Conservation (phyloP, 2,888 invertebrate species). For the Adineta ricciae region DNA sequence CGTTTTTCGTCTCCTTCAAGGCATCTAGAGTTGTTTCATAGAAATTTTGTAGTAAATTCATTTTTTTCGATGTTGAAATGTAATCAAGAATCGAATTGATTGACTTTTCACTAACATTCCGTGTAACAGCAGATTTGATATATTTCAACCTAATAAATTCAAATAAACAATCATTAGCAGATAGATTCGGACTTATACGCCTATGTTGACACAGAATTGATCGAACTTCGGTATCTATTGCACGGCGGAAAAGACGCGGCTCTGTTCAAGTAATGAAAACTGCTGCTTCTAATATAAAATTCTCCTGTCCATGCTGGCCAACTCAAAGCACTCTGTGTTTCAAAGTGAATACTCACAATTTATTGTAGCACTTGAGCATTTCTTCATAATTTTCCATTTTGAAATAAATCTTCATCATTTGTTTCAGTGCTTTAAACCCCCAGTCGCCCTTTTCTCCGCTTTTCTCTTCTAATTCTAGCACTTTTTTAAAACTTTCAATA, state of each 20-base stretch:
- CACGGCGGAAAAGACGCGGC: too few relatives aligned
- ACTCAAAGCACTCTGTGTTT: too few relatives aligned
- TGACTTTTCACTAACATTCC: constrained; percentile 97
- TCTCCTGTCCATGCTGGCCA: too few relatives aligned
- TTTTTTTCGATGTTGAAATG: constrained; percentile 91
- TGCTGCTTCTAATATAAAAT: too few relatives aligned
- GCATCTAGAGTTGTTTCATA: constrained; percentile 67
- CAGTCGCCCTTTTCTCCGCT: constrained; percentile 97
- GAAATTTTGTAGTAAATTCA: constrained; percentile 92
- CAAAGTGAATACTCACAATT: constrained; percentile 54
- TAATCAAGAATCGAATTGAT: constrained; percentile 98
- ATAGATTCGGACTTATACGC: too few relatives aligned
- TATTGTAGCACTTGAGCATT: constrained; percentile 90
- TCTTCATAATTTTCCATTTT: constrained; percentile 83
- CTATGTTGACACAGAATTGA: too few relatives aligned
- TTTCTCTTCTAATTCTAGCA: constrained; percentile 67
- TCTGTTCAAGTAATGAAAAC: too few relatives aligned
- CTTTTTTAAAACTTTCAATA: constrained; percentile 67
- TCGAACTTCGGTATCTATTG: too few relatives aligned
- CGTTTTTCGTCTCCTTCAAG: constrained; percentile 89
- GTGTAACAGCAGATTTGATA: constrained; percentile 94
- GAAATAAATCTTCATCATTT: constrained; percentile 99
- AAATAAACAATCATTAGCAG: too few relatives aligned
- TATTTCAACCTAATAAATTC: constrained; percentile 61
- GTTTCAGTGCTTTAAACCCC: constrained; percentile 98